Conservation (phyloP, 2,113 vertebrate species). For the Nesogale talazaci region DNA sequence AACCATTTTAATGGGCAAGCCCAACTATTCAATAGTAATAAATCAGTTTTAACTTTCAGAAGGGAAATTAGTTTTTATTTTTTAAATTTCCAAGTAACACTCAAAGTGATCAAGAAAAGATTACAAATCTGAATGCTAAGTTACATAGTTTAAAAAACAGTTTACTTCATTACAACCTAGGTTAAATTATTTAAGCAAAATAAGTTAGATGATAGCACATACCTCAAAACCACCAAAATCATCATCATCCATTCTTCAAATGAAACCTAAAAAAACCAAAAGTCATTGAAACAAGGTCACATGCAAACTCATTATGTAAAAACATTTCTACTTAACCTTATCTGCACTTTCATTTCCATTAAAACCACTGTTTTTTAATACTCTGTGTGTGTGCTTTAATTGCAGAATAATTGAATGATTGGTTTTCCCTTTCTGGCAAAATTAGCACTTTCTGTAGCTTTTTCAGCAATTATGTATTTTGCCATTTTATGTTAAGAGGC, state of each 20-base stretch:
- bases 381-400: conserved; percentile 36
- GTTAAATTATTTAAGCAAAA: conserved; percentile 19
- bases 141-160: conserved; percentile 12
- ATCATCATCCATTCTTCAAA: conserved; percentile 88
- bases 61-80: background rate
- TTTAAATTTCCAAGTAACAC: conserved; percentile 48
- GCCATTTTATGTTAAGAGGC: conserved; percentile 63
- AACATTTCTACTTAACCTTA: background rate
- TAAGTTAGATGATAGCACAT: conserved; percentile 62
- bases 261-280: conserved; percentile 83
- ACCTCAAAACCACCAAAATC: conserved; percentile 92
- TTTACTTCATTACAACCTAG: background rate
- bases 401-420: conserved; percentile 49
- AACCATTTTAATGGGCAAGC: conserved; percentile 10
- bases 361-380: background rate
- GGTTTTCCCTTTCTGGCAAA: conserved; percentile 67
- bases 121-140: background rate
- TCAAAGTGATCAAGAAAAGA: conserved; percentile 37
- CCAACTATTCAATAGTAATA: conserved; percentile 21
- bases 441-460: conserved; percentile 70
- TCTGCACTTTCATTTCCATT: background rate
- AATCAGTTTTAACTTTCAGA: conserved; percentile 17
- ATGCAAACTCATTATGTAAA: background rate
- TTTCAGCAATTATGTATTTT: conserved; percentile 66
- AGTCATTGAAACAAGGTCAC: conserved; percentile 44